Conservation (phyloP, 23 tunicate genomes). For the Oikopleura albicans region DNA sequence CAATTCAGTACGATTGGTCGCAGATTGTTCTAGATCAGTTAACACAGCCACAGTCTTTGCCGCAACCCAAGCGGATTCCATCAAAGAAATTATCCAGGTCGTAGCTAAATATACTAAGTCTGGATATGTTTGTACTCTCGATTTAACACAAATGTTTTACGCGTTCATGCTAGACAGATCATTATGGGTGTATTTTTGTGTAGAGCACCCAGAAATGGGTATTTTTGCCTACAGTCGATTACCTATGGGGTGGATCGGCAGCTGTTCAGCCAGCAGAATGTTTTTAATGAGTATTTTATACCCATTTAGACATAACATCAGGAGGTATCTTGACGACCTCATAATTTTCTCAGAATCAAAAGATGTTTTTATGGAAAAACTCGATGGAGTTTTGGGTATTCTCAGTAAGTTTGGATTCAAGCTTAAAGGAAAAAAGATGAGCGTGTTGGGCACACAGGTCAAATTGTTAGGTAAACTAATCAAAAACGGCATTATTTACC, state of each 20-base stretch:
- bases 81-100: neutral
- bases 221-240: neutral
- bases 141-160: neutral
- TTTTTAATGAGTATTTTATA: neutral
- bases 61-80: neutral
- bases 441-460: neutral
- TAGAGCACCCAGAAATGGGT: neutral
- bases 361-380: neutral
- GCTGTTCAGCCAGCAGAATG: neutral
- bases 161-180: neutral
- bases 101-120: neutral
- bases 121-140: neutral
- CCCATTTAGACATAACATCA: neutral
- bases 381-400: neutral
- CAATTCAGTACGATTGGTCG: neutral
- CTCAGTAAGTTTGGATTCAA: neutral
- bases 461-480: neutral
- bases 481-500: neutral
- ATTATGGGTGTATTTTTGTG: neutral
- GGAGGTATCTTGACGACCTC: neutral
- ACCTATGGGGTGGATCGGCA: neutral
- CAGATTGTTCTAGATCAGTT: neutral
- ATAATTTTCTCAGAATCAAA: neutral
- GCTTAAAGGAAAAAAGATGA: neutral
- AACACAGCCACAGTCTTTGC: neutral